Evolutionary conservation across 53 echinoderm and acorn worm genomes (phyloP), one percentile per base, ranked within the genome.

Genomic region (Pentamera pediparva): DNA sequence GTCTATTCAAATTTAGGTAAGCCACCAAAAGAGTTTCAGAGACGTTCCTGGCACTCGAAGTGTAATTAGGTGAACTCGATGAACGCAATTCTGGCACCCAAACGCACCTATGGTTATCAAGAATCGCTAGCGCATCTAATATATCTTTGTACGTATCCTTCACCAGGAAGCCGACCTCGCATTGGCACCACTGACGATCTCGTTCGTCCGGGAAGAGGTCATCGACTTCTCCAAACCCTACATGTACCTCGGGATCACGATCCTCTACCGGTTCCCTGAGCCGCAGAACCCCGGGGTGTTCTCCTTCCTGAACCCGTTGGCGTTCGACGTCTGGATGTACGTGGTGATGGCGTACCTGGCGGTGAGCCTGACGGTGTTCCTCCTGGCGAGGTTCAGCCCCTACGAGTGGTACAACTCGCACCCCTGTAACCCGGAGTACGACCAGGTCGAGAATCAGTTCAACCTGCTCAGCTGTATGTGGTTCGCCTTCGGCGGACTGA

Each of bases 361-460:
- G 4, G 98, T 98, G 22, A 92, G 91, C 41, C 69, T 98, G 35
- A 83, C 86, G 50, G 83, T 98, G 49, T 98, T 98, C 65, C 74
- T 98, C 35, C 65, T 98, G 37, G 98, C 98, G 4, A 79, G 98
- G 30, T 98, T 98, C 76, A 98, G 91, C 35, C 98, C 98, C 4
- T 98, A 98, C 65, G 98, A 98, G 75, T 98, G 98, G 98, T 98
- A 98, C 84, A 98, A 98, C 78, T 83, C 86, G 28, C 98, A 98
- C 38, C 98, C 98, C 1, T 92, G 91, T 70, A 98, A 98, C 74
- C 98, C 98, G 4, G 98, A 98, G 11, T 98, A 91, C 73, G 98
- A 98, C 63, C 79, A 85, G 12, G 98, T 98, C 17, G 98, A 98
- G 76, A 98, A 91, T 61, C 98, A 98, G 72, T 98, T 98, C 78